phyloP scores from a whole-genome alignment of 2,797 vertebrate genomes.

The Hydrophis major region DNA sequence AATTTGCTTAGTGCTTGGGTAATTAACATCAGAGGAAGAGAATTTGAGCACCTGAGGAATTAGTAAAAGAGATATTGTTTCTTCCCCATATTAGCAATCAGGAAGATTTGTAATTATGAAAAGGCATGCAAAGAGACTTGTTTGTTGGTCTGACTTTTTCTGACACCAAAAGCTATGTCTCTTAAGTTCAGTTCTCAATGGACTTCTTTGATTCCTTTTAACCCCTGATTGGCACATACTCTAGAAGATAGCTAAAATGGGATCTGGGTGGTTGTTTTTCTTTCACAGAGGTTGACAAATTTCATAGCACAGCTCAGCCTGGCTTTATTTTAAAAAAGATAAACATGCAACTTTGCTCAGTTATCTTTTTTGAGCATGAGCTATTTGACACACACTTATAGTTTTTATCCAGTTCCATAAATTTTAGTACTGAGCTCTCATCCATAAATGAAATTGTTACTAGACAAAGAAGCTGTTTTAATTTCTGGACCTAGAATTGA shows the following conservation, averaged over 20 bases:
- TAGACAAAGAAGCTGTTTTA: background rate
- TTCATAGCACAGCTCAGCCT: background rate
- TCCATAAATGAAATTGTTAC: background rate
- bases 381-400: background rate
- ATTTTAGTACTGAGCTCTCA: background rate
- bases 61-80: background rate
- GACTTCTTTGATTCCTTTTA: background rate
- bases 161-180: background rate
- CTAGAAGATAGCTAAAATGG: background rate
- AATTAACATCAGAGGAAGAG: slow-evolving; percentile 17
- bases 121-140: slow-evolving; percentile 5
- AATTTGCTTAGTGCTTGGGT: background rate
- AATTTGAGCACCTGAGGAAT: slow-evolving; percentile 23
- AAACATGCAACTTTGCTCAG: background rate
- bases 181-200: background rate
- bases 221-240: background rate
- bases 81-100: background rate
- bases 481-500: background rate
- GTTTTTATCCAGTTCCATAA: background rate
- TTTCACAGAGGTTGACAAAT: background rate
- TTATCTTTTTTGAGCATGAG: background rate
- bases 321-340: background rate
- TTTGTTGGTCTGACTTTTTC: background rate
- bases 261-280: background rate
- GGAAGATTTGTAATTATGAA: slow-evolving; percentile 32